A percentile compares a stretch with the other conserved stretches of the same genome.
Evolutionary conservation across 2,888 invertebrate species (phyloP).

Genomic region (Eupithecia subfuscata): DNA sequence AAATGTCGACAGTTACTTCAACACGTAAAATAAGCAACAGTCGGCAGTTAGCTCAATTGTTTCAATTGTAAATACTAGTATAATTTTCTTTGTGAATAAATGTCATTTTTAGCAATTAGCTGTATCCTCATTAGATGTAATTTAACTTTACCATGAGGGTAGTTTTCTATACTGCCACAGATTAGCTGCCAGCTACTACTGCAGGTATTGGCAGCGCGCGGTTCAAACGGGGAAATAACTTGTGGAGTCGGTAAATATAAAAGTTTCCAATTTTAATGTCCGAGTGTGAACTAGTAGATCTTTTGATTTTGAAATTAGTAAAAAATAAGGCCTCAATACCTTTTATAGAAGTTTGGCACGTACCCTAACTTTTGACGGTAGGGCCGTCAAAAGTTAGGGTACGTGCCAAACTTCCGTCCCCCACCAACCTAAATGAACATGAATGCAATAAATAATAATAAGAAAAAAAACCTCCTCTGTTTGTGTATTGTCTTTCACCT

Average conservation of each 20-base stretch:
- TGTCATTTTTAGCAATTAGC: too few species aligned
- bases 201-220: constrained; percentile 32
- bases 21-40: constrained; percentile 20
- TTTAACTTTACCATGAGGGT: constrained; percentile 38
- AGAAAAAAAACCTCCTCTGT: too few species aligned
- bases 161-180: constrained; percentile 33
- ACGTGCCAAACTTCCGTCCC: too few species aligned
- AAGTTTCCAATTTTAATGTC: constrained; percentile 14
- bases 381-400: too few species aligned
- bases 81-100: too few species aligned
- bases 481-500: background rate
- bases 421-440: too few species aligned
- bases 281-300: background rate
- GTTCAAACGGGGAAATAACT: constrained; percentile 31
- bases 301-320: background rate
- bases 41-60: too few species aligned
- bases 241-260: constrained; percentile 31
- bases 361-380: background rate
- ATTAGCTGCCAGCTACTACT: constrained; percentile 16
- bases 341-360: background rate
- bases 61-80: too few species aligned
- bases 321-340: background rate
- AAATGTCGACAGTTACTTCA: constrained; percentile 25
- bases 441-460: too few species aligned
- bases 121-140: constrained; percentile 34